Evolutionary conservation across 2,797 vertebrate genomes (phyloP), one percentile per base, ranked within the genome.

Genomic region (Anomalospiza imberbis): DNA sequence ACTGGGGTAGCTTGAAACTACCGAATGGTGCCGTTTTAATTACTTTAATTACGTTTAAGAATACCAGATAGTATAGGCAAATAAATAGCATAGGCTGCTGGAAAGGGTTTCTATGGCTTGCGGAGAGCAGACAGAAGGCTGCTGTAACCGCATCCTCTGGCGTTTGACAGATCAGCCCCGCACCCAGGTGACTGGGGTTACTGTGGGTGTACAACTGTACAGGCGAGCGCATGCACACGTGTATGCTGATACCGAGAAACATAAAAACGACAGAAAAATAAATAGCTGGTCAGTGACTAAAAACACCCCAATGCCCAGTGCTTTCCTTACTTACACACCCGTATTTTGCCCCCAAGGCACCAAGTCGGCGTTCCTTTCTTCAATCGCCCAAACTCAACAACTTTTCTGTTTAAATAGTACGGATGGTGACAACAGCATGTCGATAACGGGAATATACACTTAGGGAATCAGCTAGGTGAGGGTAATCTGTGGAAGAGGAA

Each of bases 41-140:
- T 91, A 85, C 85, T 94, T 93, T 86, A 95, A 97, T 86, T 82
- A 67, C 93, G 87, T 94, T 94, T 94, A 93, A 96, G 82, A 88
- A 94, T 70, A 90, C 47, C 92, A 66, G 85, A 83, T 84, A 95
- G 54, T 50, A 79, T 24, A 70, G 87, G 76, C 62, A 96, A 94
- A 93, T 92, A 94, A 92, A 89, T 85, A 89, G 87, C 87, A 14
- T 10, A 42, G 63, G 72, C 75, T 88, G 76, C 51, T 70, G 65
- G 48, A 72, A 60, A 80, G 34, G 70, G 29, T 55, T 89, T 81
- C 68, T 31, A 1, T 6, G 65, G 81, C 75, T 92, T 44, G 58
- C 26, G 9, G 78, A 32, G 70, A 1, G 61, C 89, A 55, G 88
- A 20, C 53, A 63, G 74, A 50, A 47, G 73, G 87, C 61, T 77